Base-by-base conservation (phyloP, 2,888 invertebrate species). In the Drosophila neoperkinsi region DNA sequence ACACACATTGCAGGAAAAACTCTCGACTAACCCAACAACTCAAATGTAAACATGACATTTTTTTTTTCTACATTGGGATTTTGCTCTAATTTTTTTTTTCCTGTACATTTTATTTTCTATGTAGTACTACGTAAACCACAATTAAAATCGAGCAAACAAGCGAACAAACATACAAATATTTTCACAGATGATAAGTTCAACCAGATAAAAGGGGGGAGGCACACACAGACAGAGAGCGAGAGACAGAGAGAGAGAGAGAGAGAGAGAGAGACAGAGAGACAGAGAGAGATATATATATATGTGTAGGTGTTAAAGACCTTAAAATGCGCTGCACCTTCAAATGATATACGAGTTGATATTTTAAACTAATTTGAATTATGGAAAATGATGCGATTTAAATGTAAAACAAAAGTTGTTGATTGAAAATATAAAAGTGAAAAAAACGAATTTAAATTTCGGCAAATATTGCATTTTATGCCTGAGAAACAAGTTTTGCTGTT, bases 111-210 rank as follows among this genome's bases (percentile, higher is more conserved):
- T 52, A 46, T 89, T 78, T 76, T 83, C 74, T 86, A 80, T 61
- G 74, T 64, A 56, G 67, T 56, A 65, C 62, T 59, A 58, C 53
- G 77, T 78, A 60, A 70, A 68, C 63, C 86, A 90, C 90, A 90
- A 90, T 90, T 90, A 90, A 90, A 88, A 88, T 86, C 71, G 71
- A 74, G 87, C 71, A 85, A 85, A 79, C 79, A 84, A 74, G 63
- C 70, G 55, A 71, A 77, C 79, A 89, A 89, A 83, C 77, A 89
- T 74, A 88, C 90, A 91, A 91, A 90, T 90, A 90, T 90, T 91
- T 90, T 90, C 86, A 86, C 88, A 91, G 87, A 88, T 90, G 88
- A 90, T 88, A 88, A 88, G 88, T 88, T 77, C 78, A 81, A 71
- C 30, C 38, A 66, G 68, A 68, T 68, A 68, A 36, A 33, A 56